Evolutionary conservation across 2,888 invertebrate species (phyloP), one percentile per base, ranked within the genome.

Genomic region (Pyrochroa serraticornis): DNA sequence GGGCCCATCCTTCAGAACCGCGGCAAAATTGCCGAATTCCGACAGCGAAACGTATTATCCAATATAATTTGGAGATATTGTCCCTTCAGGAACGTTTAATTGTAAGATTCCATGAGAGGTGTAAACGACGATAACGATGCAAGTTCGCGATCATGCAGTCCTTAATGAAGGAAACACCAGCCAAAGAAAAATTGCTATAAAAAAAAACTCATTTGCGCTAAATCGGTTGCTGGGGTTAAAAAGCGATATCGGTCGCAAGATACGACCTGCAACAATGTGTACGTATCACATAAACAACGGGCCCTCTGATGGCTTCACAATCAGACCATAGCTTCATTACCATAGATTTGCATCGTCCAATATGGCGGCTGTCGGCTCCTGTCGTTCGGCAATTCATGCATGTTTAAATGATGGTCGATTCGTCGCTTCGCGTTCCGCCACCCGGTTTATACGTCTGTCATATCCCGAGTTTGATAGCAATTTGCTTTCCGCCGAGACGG

Each of bases 61-160:
- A 75, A 77, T 77, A 77, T 77, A 75, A 75, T 72, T 73, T 70
- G 60, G 69, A 74, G 72, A 73, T 75, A 74, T 73, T 73, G 74
- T 72, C 74, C 74, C 71, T 72, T 72, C 67, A 68, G 66, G 67
- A 69, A 69, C 67, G 68, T 72, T 72, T 72, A 73, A 73, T 74
- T 74, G 72, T 69, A 58, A 68, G 71, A 72, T 72, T 71, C 70
- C 68, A 55, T 46, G 62, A 56, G 52, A 43, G 48, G 7, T 37
- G 8, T 31, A 38, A 45, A 46, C 36, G 48, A 58, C 50, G 49
- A 48, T 55, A 47, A 33, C 54, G 50, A 45, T 50, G 48, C 44
- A 54, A 45, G 22, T 22, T 35, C 13, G 39, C 39, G 53, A 55
- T 43, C 54, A 45, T 48, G 42, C 33, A 41, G 45, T 22, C 30